Conservation (phyloP, 30 jellyfish, hydroid and myxozoan species). For the Cassiopea xamachana region DNA sequence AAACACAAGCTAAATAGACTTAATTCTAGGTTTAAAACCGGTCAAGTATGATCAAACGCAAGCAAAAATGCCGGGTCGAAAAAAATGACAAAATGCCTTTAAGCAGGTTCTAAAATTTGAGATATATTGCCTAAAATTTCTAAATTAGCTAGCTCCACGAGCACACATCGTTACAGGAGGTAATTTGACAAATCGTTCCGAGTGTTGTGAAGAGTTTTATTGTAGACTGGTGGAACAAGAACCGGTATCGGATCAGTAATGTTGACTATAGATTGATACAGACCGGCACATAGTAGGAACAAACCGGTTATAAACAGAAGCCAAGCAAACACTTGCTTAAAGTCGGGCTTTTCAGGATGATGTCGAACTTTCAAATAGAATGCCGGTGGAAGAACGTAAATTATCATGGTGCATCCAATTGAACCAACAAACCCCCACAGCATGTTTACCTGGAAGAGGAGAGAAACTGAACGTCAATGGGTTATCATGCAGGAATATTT, state of each 20-base stretch:
- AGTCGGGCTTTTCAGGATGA: slow-evolving; percentile 92
- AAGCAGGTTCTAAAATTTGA: neutral
- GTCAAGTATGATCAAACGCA: too few relatives aligned
- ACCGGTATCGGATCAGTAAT: slow-evolving; percentile 84
- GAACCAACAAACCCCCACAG: slow-evolving; percentile 99
- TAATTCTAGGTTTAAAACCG: too few relatives aligned
- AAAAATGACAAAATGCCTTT: neutral
- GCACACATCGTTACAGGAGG: neutral
- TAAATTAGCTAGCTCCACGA: neutral
- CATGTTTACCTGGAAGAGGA: slow-evolving; percentile 85
- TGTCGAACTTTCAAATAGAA: slow-evolving; percentile 89
- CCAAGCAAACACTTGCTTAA: slow-evolving; percentile 85
- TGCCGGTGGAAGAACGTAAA: slow-evolving; percentile 96
- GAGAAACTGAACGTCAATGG: neutral
- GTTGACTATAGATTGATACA: slow-evolving; percentile 85
- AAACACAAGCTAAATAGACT: too few relatives aligned
- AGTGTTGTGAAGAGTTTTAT: neutral
- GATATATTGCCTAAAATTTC: neutral
- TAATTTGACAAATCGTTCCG: neutral
- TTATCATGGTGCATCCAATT: slow-evolving; percentile 91
- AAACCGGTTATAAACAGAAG: slow-evolving; percentile 73
- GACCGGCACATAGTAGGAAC: slow-evolving; percentile 82
- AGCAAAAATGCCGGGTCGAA: neutral
- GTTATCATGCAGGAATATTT: neutral
- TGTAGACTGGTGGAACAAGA: neutral